Percentiles rank a stretch among this genome's conserved stretches.
phyloP scores from a whole-genome alignment of 2,113 vertebrate genomes.

The Misgurnus mizolepis region DNA sequence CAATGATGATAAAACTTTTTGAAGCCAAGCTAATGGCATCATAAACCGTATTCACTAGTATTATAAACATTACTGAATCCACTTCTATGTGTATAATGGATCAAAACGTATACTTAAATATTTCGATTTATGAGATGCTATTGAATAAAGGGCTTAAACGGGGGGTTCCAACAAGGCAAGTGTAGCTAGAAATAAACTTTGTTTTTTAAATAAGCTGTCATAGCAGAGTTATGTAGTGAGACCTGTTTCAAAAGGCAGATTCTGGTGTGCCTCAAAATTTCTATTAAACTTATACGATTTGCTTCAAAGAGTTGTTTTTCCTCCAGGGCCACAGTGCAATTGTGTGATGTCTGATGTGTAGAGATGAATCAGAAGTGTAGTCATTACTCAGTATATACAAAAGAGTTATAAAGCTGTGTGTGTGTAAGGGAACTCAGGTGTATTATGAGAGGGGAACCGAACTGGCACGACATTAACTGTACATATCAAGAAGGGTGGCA shows the following conservation, averaged over 20 bases:
- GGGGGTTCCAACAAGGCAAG: conserved; percentile 43
- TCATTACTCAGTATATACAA: conserved; percentile 26
- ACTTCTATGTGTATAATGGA: conserved; percentile 45
- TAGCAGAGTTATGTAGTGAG: conserved; percentile 26
- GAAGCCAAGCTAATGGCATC: conserved; percentile 38
- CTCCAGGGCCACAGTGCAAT: conserved; percentile 28
- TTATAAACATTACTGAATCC: conserved; percentile 56
- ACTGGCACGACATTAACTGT: neutral
- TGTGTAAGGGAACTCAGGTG: conserved; percentile 12
- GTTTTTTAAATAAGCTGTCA: conserved; percentile 55
- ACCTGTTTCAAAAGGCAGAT: conserved; percentile 51
- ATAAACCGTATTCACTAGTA: conserved; percentile 25
- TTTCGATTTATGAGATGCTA: conserved; percentile 38
- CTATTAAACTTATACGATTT: conserved; percentile 48
- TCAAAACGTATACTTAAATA: conserved; percentile 53
- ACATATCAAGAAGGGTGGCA: neutral
- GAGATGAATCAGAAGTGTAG: conserved; percentile 44
- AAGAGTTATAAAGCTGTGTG: conserved; percentile 16
- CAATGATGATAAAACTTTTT: conserved; percentile 35
- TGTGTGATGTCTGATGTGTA: neutral
- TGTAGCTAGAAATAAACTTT: conserved; percentile 58
- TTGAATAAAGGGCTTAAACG: conserved; percentile 46
- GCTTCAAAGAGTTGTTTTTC: conserved; percentile 48
- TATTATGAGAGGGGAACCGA: neutral
- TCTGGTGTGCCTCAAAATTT: conserved; percentile 60